Evolutionary conservation across 2,888 invertebrate genomes (phyloP), one percentile per base, ranked within the genome.

Genomic region (Stramonita haemastoma): DNA sequence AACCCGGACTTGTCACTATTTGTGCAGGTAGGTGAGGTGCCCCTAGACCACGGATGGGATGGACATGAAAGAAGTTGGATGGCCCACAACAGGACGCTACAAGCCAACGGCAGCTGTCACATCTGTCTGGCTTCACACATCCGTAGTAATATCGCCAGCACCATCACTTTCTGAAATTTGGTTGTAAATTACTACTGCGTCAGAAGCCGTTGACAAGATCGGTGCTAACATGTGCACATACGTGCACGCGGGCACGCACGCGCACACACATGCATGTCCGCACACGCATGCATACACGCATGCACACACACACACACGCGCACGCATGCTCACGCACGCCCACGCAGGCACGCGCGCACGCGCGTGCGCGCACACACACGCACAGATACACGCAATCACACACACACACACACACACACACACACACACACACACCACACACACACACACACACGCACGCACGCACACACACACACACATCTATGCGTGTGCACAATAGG

Each of bases 361-460:
- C 34, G 34, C 79, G 34, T 34, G 34, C 79, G 34, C 79, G 13
- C 11, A 79, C 79, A 79, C 79, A 79, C 79, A 79, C 32, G 34
- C 79, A 34, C 79, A 79, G 8, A 15, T 13, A 79, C 79, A 79
- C 79, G 17, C 79, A 79, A 29, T 34, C 34, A 79, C 34, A 79
- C 79, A 79, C 79, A 79, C 79, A 79, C 79, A 79, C 79, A 13
- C 34, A 34, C 79, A 34, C 79, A 34, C 79, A 34, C 79, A 34
- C 79, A 34, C 79, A 34, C 34, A 79, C 34, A 79, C 79, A 79
- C 79, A 79, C 79, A n/a, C n/a, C 79, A 79, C 15, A 66, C 17
- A n/a, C 46, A 46, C 46, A 79, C 79, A 79, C 79, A 79, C 79
- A 79, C 15, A 66, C 17, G 66, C 66, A 26, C 66, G 26, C 66